A percentile compares a stretch with the other conserved stretches of the same genome.
Conservation (phyloP, 64 coral and sea anemone species). For the Trachythela sp. region DNA sequence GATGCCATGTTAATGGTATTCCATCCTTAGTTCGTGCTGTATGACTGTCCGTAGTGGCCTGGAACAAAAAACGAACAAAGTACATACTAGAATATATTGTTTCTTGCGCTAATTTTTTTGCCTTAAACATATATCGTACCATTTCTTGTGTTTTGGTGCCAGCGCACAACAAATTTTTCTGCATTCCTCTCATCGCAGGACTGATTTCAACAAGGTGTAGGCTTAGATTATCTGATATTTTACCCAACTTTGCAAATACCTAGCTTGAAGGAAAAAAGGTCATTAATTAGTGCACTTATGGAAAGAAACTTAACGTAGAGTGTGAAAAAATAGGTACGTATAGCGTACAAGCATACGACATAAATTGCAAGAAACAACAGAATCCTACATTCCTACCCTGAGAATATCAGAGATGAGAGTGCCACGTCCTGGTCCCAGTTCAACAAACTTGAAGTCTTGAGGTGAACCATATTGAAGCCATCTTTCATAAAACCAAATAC, state of each 20-base stretch:
- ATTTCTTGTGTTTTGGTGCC: not conserved
- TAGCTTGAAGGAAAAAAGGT: not conserved
- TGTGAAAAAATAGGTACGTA: not conserved
- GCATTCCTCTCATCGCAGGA: conserved; percentile 74
- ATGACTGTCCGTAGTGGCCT: conserved; percentile 36
- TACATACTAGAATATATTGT: not conserved
- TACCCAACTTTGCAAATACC: conserved; percentile 76
- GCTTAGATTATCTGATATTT: conserved; percentile 50
- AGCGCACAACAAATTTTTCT: conserved; percentile 55
- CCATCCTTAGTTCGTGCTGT: conserved; percentile 42
- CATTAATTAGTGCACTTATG: not conserved
- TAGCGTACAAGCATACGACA: not conserved
- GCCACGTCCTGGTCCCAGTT: conserved; percentile 87
- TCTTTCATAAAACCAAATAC: conserved; percentile 87
- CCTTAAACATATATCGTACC: not conserved
- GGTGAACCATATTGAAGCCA: conserved; percentile 75
- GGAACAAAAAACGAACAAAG: not conserved
- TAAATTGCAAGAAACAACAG: not conserved
- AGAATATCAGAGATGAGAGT: conserved; percentile 84
- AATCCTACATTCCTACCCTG: conserved; percentile 42
- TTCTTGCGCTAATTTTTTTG: not conserved
- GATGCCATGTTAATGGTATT: conserved; percentile 79
- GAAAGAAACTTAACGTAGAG: not conserved
- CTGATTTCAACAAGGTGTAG: conserved; percentile 83
- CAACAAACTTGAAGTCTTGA: conserved; percentile 64